Base-by-base conservation (phyloP, 1,140 invertebrate genomes). In the Ceratoteleas bidentatus region DNA sequence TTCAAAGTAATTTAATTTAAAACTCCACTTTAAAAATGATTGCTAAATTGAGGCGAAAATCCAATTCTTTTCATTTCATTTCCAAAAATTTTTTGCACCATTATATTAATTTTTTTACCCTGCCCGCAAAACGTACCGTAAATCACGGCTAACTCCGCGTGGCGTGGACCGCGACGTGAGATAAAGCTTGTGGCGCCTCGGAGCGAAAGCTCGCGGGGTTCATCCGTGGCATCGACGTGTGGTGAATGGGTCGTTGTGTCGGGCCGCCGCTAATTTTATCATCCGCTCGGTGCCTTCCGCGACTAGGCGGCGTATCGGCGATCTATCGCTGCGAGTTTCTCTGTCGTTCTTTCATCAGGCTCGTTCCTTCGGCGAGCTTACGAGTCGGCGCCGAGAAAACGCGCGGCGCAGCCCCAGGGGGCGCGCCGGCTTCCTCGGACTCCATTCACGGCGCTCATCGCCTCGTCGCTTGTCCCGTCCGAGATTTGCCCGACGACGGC, bases 401-500 rank as follows among this genome's bases (percentile, higher is more conserved):
- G 84, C 86, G 79, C 83, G 85, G 86, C 84, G 78, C 61, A 88
- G 88, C 89, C 90, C 89, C 89, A 86, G 88, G 89, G 88, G 90
- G 89, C 90, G 90, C 90, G 86, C 88, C 87, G 77, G 84, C 85
- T 89, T 90, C 90, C 85, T 91, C 89, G 86, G 89, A 85, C 88
- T 91, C 90, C 90, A 90, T 90, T 89, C 87, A 88, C 86, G 61
- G 79, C 83, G 88, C 85, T 90, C 89, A 91, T 90, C 85, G 88
- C 85, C 87, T 89, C n/a, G n/a, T n/a, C n/a, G n/a, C n/a, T n/a
- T n/a, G n/a, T n/a, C n/a, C n/a, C 84, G 86, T 57, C 66, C 84
- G 83, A 76, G 75, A 84, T 84, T 83, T 70, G 70, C 84, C 66
- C 80, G 75, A 52, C 76, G 72, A 77, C 84, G 64, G 73, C 80